Evolutionary conservation across 2,888 invertebrate species (phyloP).

Genomic region (Mystacides longicornis): DNA sequence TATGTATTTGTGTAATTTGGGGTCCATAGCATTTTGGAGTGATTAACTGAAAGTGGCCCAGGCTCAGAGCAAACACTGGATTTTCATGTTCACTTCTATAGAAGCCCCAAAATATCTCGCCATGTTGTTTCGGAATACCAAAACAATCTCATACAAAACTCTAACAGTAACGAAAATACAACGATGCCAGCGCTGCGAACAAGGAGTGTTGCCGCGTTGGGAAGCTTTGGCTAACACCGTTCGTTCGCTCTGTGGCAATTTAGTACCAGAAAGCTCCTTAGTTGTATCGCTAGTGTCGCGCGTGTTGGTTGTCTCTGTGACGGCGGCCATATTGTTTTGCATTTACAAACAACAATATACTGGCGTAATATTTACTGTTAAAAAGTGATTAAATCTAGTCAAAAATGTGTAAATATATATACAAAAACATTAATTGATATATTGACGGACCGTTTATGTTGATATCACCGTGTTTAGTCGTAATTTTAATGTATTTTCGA

Average conservation of each 20-base stretch:
- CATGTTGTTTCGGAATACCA: not conserved
- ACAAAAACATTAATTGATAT: not conserved
- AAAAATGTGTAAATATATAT: not conserved
- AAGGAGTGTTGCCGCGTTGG: not conserved
- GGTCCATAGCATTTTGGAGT: too few species aligned
- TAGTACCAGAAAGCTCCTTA: slow-evolving; percentile 1
- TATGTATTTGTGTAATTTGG: too few species aligned
- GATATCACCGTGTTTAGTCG: not conserved
- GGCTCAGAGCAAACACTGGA: not conserved
- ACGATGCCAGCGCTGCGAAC: not conserved
- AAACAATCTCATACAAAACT: not conserved
- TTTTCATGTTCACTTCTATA: not conserved
- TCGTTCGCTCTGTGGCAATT: slow-evolving; percentile 1
- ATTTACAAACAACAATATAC: not conserved
- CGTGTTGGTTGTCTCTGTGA: not conserved
- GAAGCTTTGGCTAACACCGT: not conserved
- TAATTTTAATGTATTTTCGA: not conserved
- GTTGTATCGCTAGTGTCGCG: slow-evolving; percentile 1
- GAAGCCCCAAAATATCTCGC: not conserved
- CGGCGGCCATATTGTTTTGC: not conserved
- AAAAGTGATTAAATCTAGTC: slow-evolving; percentile 1
- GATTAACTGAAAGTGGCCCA: not conserved
- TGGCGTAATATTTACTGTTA: not conserved
- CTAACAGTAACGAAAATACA: not conserved
- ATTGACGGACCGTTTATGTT: not conserved